These are phyloP conservation scores for Urechis unicinctus DNA, from an alignment of 2,888 invertebrate species.

Conservation along the genomic window DNA sequence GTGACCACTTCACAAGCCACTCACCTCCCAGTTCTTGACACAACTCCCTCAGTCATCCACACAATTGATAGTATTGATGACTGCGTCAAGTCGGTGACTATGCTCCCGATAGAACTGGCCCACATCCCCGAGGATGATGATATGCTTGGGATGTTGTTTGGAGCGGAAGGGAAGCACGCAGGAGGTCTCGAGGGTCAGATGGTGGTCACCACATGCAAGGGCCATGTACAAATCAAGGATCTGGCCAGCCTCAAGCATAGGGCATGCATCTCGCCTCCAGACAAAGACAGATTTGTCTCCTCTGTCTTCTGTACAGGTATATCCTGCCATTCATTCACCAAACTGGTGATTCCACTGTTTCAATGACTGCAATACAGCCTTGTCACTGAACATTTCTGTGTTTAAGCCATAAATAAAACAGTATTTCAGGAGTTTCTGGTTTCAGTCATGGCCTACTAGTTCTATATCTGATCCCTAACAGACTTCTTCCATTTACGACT, in stretches of 20 bases:
- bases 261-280: constrained; percentile 55
- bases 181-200: background rate
- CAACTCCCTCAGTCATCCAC: constrained; percentile 57
- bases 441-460: too few species aligned
- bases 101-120: constrained; percentile 35
- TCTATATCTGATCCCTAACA: too few species aligned
- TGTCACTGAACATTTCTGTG: too few species aligned
- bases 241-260: constrained; percentile 65
- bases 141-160: background rate
- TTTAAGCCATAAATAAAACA: too few species aligned
- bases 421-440: too few species aligned
- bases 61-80: constrained; percentile 23
- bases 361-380: too few species aligned
- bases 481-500: too few species aligned
- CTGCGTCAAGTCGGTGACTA: constrained; percentile 27
- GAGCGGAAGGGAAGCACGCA: constrained; percentile 42
- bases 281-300: constrained; percentile 61
- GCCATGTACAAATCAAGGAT: constrained; percentile 67
- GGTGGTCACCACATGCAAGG: constrained; percentile 61
- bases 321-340: background rate
- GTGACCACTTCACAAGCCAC: constrained; percentile 4
- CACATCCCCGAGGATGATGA: constrained; percentile 33
- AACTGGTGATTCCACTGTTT: background rate
- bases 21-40: constrained; percentile 56
- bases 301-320: constrained; percentile 78